phyloP scores from a whole-genome alignment of 2,888 invertebrate genomes.

The Troglohyphantes excavatus region DNA sequence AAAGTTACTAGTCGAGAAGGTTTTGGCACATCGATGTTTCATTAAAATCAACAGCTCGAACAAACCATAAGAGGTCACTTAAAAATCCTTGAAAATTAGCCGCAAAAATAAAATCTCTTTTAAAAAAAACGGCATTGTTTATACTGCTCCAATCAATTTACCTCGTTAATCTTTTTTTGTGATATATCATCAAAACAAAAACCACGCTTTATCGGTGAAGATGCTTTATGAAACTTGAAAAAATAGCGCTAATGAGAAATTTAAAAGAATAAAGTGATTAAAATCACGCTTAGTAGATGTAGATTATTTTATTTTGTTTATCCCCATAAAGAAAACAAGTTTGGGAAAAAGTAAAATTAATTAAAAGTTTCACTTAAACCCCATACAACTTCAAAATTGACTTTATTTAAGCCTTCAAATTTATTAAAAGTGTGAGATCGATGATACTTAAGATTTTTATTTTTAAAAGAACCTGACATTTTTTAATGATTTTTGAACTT shows the following conservation, averaged over 20 bases:
- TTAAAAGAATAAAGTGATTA: background rate
- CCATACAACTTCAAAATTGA: background rate
- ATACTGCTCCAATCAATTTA: background rate
- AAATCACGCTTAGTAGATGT: background rate
- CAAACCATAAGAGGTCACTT: background rate
- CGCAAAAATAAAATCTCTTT: background rate
- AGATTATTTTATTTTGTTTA: background rate
- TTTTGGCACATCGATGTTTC: background rate
- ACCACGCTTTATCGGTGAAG: background rate
- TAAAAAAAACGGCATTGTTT: background rate
- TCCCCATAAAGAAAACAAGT: background rate
- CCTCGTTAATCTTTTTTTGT: background rate
- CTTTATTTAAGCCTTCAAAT: conserved; percentile 37
- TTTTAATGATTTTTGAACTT: too few relatives aligned
- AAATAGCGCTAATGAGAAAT: background rate
- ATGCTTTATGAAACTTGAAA: background rate
- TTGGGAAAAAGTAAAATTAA: conserved; percentile 25
- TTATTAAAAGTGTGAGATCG: conserved; percentile 25
- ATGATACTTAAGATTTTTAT: too few relatives aligned
- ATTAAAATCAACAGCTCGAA: background rate
- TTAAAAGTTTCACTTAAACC: conserved; percentile 39
- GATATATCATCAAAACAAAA: background rate
- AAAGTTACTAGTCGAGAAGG: background rate
- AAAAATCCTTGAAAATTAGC: background rate
- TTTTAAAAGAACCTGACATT: too few relatives aligned